Evolutionary conservation across 2,797 vertebrate genomes (phyloP), one percentile per base, ranked within the genome.

Genomic region (Natrix natrix): DNA sequence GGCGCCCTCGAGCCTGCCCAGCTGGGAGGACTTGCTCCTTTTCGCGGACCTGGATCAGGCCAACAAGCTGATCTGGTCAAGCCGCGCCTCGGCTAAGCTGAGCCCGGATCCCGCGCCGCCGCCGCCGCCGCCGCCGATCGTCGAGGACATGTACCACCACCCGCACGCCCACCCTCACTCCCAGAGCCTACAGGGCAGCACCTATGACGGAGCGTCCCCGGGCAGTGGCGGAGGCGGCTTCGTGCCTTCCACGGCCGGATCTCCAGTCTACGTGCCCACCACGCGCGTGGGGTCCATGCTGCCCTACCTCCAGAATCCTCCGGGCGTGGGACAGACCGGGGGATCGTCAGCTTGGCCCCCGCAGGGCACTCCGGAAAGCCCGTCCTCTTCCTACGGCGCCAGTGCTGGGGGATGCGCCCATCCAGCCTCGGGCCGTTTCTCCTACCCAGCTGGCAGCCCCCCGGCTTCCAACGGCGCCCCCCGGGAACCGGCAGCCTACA

Each of bases 31-130:
- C 97, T 95, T 99, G 91, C 97, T 99, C 95, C 98, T 99, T 87
- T 99, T 99, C 97, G 98, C 99, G 97, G 99, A 99, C 97, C 98
- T 99, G 96, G 99, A 99, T 96, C 99, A 99, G 97, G 98, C 98
- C 97, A 98, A 98, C 96, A 99, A 99, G 95, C 98, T 99, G 92
- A 98, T 99, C 95, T 98, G 99, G 97, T 98, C 99, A 96, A 96
- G 98, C 94, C 98, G 98, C 93, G 97, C 98, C 95, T 78, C 92
- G 61, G 97, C 98, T 97, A 99, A 99, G 97, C 97, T 98, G 95
- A 98, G 98, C 97, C 93, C 90, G 66, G 92, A 93, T 96, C 63
- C 86, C n/a, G 22, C 86, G 98, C 98, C 95, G 98, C 94, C 96
- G 92, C 97, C 95, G 98, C 94, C 96, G 92, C 97, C 97, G 95